Evolutionary conservation across 2,888 invertebrate species (phyloP), one percentile per base, ranked within the genome.

Genomic region (Nymphalis urticae): DNA sequence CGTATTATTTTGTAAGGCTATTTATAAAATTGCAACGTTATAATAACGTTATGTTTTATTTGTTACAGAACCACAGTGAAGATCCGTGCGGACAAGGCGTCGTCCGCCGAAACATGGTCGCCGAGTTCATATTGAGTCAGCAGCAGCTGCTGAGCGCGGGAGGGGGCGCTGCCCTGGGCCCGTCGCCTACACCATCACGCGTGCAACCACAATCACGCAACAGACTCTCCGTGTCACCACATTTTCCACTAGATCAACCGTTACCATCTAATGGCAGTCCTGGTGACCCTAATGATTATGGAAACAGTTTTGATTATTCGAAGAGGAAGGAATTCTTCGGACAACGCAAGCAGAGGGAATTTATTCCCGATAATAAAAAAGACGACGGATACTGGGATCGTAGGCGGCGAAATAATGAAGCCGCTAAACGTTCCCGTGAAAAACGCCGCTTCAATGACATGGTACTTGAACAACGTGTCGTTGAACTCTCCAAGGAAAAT

Each of bases 351-450:
- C 98, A 98, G 83, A 94, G 99, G 17, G 98, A 98, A 86, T 98
- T 99, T 88, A 98, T 98, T 73, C 98, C 98, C 0, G 98, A 98
- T 85, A 97, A 95, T 89, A 98, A 98, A 86, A 99, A 99, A 85
- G 98, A 99, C 82, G 98, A 98, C 80, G 97, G 97, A 82, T 99
- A 99, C 89, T 99, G 99, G 99, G 98, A 98, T 87, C 95, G 98
- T 68, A 94, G 99, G 68, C 94, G 98, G 73, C 95, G 98, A 70
- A 99, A 99, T 90, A 99, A 99, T 88, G 98, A 98, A 87, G 99
- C 99, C 0, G 99, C 99, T 68, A 98, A 99, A 85, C 93, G 98
- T 58, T 98, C 98, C 8, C 95, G 98, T n/a, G 98, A 99, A 87
- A 99, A 99, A 87, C 95, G 98, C 54, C 95, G 98, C 60, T 96